Percentiles rank a stretch among this genome's conserved stretches.
phyloP scores from a whole-genome alignment of 2,888 invertebrate genomes.

The Diaprepes abbreviatus region DNA sequence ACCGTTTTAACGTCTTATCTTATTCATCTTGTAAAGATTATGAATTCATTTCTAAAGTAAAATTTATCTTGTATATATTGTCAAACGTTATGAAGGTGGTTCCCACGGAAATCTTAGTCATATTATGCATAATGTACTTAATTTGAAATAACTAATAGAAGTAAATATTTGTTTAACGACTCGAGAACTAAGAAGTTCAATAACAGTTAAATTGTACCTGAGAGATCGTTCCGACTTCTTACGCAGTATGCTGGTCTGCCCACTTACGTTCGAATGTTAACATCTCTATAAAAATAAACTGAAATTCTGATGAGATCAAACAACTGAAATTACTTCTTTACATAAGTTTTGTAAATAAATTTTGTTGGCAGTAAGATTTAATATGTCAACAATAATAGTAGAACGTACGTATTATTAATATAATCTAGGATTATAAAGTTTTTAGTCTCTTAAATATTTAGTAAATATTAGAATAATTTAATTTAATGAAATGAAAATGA shows the following conservation, averaged over 20 bases:
- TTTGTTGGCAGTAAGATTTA: neutral
- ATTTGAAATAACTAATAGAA: constrained; percentile 36
- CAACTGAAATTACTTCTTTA: constrained; percentile 11
- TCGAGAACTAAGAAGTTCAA: constrained; percentile 41
- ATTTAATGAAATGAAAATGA: too few relatives aligned
- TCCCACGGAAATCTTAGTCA: constrained; percentile 37
- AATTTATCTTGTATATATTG: neutral
- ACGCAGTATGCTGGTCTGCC: constrained; percentile 16
- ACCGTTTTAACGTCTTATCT: too few relatives aligned
- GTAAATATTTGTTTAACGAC: constrained; percentile 41
- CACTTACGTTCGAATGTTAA: constrained; percentile 7
- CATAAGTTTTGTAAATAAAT: neutral
- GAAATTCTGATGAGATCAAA: constrained; percentile 5
- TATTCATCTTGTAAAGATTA: too few relatives aligned
- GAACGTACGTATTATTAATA: too few relatives aligned
- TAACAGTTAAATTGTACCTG: constrained; percentile 40
- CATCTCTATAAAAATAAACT: constrained; percentile 19
- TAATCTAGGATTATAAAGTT: too few relatives aligned
- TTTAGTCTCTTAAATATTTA: too few relatives aligned
- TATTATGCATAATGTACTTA: constrained; percentile 39
- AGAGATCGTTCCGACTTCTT: constrained; percentile 30
- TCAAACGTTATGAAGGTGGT: constrained; percentile 21
- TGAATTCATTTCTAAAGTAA: neutral
- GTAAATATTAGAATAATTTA: too few relatives aligned
- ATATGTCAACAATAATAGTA: neutral